Evolutionary conservation across 1,140 invertebrate genomes (phyloP).

Genomic region (Ceratosolen fusciceps): DNA sequence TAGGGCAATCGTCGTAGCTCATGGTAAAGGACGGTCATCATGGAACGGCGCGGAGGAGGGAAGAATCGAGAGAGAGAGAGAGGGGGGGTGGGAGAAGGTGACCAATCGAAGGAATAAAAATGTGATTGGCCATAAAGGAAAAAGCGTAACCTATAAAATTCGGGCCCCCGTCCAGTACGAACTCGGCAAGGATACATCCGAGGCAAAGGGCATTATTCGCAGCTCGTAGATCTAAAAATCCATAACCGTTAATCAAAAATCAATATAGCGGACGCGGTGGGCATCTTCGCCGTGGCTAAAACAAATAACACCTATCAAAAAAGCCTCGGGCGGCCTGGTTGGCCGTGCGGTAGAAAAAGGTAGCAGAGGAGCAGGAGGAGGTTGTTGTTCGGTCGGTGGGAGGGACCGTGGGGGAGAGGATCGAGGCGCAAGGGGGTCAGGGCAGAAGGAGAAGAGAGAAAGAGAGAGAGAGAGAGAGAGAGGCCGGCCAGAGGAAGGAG

Average conservation of each 20-base stretch:
- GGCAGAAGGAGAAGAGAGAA: constrained; percentile 16
- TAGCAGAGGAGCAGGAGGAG: not conserved
- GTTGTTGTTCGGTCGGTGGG: not conserved
- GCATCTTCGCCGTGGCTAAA: constrained; percentile 20
- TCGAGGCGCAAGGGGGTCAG: not conserved
- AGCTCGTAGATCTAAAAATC: constrained; percentile 36
- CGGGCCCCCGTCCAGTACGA: constrained; percentile 21
- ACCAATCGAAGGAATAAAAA: constrained; percentile 19
- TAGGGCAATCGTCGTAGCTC: too few relatives aligned
- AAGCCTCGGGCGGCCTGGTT: not conserved
- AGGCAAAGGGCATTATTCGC: constrained; percentile 12
- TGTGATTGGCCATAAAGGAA: constrained; percentile 36
- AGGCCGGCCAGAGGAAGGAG: constrained; percentile 10
- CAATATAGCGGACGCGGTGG: constrained; percentile 10
- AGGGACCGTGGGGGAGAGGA: not conserved
- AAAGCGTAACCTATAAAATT: constrained; percentile 16
- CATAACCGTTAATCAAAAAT: constrained; percentile 45
- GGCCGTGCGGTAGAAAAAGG: not conserved
- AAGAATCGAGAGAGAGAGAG: not conserved
- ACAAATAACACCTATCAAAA: constrained; percentile 8
- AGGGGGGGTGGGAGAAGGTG: constrained; percentile 38
- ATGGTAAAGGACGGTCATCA: not conserved
- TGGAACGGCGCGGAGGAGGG: not conserved
- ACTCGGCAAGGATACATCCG: constrained; percentile 13
- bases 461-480: constrained; percentile 35